Percentiles rank a stretch among this genome's conserved stretches.
Evolutionary conservation across 2,888 invertebrate genomes (phyloP).

Genomic region (Steromphala cineraria): DNA sequence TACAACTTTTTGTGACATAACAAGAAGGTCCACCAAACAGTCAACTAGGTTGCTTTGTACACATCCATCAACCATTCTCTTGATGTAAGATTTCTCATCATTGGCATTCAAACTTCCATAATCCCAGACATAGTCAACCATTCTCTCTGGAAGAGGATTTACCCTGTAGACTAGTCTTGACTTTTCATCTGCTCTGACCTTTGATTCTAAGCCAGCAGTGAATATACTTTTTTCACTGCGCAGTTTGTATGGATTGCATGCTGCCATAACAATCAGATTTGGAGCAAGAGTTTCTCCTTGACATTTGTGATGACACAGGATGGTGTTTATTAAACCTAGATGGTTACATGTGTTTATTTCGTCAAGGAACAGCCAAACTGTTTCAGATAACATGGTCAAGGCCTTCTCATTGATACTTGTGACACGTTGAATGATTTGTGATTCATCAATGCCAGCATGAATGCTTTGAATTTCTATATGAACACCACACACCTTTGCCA

Average conservation of each 20-base stretch:
- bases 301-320: slow-evolving; percentile 19
- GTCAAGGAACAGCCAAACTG: slow-evolving; percentile 29
- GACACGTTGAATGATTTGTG: neutral
- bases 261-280: slow-evolving; percentile 22
- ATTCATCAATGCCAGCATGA: slow-evolving; percentile 21
- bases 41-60: neutral
- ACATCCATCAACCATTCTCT: slow-evolving; percentile 20
- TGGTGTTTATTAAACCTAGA: slow-evolving; percentile 24
- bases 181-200: slow-evolving; percentile 26
- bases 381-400: neutral
- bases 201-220: slow-evolving; percentile 16
- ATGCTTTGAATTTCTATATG: neutral
- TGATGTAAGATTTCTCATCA: slow-evolving; percentile 31
- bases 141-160: slow-evolving; percentile 29
- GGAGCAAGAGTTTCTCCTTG: slow-evolving; percentile 19
- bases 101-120: slow-evolving; percentile 24
- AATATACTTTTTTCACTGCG: slow-evolving; percentile 14
- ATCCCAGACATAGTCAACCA: slow-evolving; percentile 35
- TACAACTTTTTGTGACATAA: slow-evolving; percentile 13
- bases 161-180: slow-evolving; percentile 31
- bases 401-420: slow-evolving; percentile 6
- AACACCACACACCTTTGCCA: slow-evolving; percentile 6
- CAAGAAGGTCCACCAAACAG: slow-evolving; percentile 17
- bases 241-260: slow-evolving; percentile 29
- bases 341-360: slow-evolving; percentile 34